Evolutionary conservation across 2,888 invertebrate genomes (phyloP), one percentile per base, ranked within the genome.

Genomic region (Cosmia pyralina): DNA sequence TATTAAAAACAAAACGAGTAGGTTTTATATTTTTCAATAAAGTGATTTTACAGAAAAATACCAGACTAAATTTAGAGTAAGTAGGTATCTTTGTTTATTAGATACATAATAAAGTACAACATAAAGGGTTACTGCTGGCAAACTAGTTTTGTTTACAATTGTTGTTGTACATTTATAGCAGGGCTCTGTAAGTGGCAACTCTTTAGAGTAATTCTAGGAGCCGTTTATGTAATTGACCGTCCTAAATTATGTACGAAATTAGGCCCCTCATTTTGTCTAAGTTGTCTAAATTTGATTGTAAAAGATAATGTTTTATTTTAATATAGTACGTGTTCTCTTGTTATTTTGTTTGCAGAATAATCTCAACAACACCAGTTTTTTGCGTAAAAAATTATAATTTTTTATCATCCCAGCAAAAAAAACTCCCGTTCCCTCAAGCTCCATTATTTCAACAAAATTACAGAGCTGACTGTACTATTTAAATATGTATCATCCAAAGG

Each of bases 61-160:
- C 8, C 22, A 11, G 1, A 0, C 6, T n/a, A 46, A 64, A 41
- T 50, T 72, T 58, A 64, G 41, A 72, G 63, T 22, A 74, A 34
- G 19, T 70, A 65, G 65, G 41, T 65, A 70, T 72, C 71, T 72
- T 74, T 48, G 69, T 83, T 85, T 81, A 86, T 85, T 83, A 81
- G 74, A 58, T 71, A 74, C 57, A 64, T 75, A 73, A 77, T 77
- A 75, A 75, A 80, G 69, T 70, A 63, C 41, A 64, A 65, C 72
- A 75, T 87, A 72, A 79, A 86, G 68, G 73, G 66, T 78, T 79
- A 86, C 68, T 78, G 65, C 79, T 57, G 38, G 13, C 69, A 72
- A 85, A 87, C 79, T 86, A 87, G 85, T 87, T 86, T 86, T 79
- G 86, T 86, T 87, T 77, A 86, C 88, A 87, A 86, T 87, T 86